A percentile compares a stretch with the other conserved stretches of the same genome.
phyloP scores from a whole-genome alignment of 2,113 vertebrate genomes.

The Brachypteracias leptosomus region DNA sequence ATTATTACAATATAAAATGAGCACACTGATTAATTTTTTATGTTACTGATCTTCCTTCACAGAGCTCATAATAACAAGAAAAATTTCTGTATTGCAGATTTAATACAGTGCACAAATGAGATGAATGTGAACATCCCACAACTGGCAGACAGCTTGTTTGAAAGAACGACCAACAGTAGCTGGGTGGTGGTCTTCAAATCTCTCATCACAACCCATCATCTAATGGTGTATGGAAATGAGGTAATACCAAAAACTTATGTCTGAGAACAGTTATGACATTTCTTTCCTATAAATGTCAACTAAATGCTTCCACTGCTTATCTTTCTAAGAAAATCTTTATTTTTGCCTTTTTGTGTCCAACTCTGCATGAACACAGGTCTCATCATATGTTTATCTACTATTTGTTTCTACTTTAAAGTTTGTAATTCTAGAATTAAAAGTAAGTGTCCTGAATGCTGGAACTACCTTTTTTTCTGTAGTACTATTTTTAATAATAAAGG shows the following conservation, averaged over 20 bases:
- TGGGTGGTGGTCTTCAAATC: constrained; percentile 99
- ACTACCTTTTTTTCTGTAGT: background rate
- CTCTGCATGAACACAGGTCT: background rate
- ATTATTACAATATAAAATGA: background rate
- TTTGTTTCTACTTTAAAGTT: background rate
- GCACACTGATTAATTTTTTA: too few species aligned
- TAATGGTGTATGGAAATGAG: constrained; percentile 99
- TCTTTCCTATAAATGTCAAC: background rate
- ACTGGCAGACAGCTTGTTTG: constrained; percentile 96
- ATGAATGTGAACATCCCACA: constrained; percentile 97
- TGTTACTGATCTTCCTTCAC: background rate
- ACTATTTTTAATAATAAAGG: background rate
- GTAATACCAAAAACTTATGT: constrained; percentile 65
- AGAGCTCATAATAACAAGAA: background rate
- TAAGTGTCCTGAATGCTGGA: background rate
- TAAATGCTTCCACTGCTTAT: background rate
- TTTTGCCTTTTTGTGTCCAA: background rate
- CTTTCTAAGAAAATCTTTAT: background rate
- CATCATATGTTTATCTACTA: background rate
- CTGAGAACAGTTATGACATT: background rate
- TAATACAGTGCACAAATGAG: constrained; percentile 97
- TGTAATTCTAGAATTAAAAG: background rate
- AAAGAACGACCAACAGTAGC: constrained; percentile 96
- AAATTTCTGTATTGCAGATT: constrained; percentile 76
- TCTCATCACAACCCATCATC: constrained; percentile 95